These are phyloP conservation scores for Centropyge bicolor DNA, from an alignment of 2,797 vertebrate species.

Conservation along the genomic window DNA sequence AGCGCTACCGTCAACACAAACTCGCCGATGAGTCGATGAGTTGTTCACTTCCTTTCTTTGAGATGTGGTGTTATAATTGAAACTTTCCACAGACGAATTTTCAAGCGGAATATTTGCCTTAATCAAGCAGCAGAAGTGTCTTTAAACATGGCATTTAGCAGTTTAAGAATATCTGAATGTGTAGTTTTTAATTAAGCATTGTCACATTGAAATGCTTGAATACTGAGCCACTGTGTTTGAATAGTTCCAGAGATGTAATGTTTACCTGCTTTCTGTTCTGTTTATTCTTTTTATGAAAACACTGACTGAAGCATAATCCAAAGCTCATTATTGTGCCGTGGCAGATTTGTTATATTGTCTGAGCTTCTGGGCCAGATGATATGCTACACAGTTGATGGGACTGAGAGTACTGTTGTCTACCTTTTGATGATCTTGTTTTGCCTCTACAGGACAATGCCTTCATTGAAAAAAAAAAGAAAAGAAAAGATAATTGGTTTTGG, in stretches of 20 bases:
- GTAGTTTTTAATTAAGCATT: neutral
- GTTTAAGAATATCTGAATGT: neutral
- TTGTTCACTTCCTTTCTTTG: slow-evolving; percentile 11
- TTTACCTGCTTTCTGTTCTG: slow-evolving; percentile 15
- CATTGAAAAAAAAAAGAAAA: slow-evolving; percentile 2
- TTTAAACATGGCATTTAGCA: slow-evolving; percentile 6
- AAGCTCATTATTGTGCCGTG: slow-evolving; percentile 36
- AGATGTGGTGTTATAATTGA: neutral
- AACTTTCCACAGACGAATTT: neutral
- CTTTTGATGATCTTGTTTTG: slow-evolving; percentile 53
- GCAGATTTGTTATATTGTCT: slow-evolving; percentile 37
- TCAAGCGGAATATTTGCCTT: neutral
- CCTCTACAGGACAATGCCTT: slow-evolving; percentile 39
- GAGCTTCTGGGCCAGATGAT: slow-evolving; percentile 13
- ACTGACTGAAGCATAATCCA: slow-evolving; percentile 9
- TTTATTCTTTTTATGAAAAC: slow-evolving; percentile 41
- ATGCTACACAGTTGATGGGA: slow-evolving; percentile 22
- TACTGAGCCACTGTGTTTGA: slow-evolving; percentile 16
- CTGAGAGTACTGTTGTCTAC: slow-evolving; percentile 32
- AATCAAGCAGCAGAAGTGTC: neutral
- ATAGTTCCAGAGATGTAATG: neutral
- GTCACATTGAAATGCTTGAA: slow-evolving; percentile 3
- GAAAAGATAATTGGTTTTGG: slow-evolving; percentile 55
- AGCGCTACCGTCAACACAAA: neutral
- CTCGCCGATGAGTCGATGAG: neutral